Evolutionary conservation across 2,888 invertebrate species (phyloP), one percentile per base, ranked within the genome.

Genomic region (Philaethria dido): DNA sequence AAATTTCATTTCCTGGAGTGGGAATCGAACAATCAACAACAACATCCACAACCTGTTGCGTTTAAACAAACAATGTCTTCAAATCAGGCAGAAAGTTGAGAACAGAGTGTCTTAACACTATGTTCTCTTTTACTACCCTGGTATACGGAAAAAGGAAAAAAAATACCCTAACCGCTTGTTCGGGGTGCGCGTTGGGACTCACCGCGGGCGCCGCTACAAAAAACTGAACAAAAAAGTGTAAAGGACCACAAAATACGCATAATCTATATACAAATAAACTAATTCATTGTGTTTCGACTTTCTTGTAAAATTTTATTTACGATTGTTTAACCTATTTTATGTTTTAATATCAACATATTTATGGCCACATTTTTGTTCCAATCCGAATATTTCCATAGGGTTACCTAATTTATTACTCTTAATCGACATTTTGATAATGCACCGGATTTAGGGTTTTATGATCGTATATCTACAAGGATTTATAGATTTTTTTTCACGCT

Each of bases 311-410:
- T 84, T 90, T 91, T 91, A 92, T 92, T 92, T 91, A 92, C 86
- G 89, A 89, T 91, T 92, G 91, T 92, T 92, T 92, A 91, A 84
- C 84, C 87, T 86, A 87, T 87, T 92, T 92, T 92, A 91, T 92
- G 92, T 92, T 92, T 92, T 91, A 92, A 92, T 92, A 91, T 85
- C 86, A 77, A 79, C 69, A 79, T 86, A 90, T 92, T 92, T 92
- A 91, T 89, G 77, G 81, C 70, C 74, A 39, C 80, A 85, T 85
- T 81, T 81, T 85, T 81, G 78, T 83, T 71, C 75, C 20, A 47
- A 60, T 72, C 69, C 73, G 81, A 84, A 84, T 60, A 84, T 88
- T 79, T 84, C 80, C 75, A 72, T 74, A 71, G 72, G 82, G 82
- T 81, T 79, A 79, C 71, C 78, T 83, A 83, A 90, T 90, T 89